Evolutionary conservation across 2,797 vertebrate species (phyloP), one percentile per base, ranked within the genome.

Genomic region (Sebastiscus albofasciatus): DNA sequence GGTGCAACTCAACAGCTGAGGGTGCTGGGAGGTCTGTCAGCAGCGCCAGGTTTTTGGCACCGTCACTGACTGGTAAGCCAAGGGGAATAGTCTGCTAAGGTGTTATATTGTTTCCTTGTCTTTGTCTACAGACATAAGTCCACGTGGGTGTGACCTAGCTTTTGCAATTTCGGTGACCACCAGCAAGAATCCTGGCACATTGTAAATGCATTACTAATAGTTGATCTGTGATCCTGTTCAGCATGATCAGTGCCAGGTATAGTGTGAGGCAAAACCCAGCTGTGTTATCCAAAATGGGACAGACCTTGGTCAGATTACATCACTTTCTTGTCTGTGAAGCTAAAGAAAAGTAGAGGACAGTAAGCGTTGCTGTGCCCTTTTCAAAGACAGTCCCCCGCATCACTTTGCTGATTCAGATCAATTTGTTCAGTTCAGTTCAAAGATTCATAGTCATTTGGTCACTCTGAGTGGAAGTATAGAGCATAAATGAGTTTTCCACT

Each of bases 1-100:
- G 64, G 22, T 74, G 24, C 29, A 77, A 12, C 26, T 64, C 18
- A 55, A 49, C 76, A 83, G 68, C 60, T 81, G 71, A 56, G 42
- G 34, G 8, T 56, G 24, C 24, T 42, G 66, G 66, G 55, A 71
- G n/a, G 34, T 69, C 71, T 80, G 75, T 67, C 76, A 69, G 65
- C 6, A 76, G 56, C 6, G 2, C 69, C 68, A 31, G 61, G 42
- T 74, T 87, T 67, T 66, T 77, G 76, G 84, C 82, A 71, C 59
- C 2, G 2, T 75, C 8, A 20, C 29, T 69, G 73, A 67, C 34
- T 69, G 54, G 31, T 1, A 46, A 56, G 64, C 56, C 64, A 59
- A 46, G 4, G 62, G 67, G 64, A 79, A 74, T 80, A 80, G 80
- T 31, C 49, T 76, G n/a, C 67, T 8, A 60, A 13, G n/a, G 56